Evolutionary conservation across 30 jellyfish, hydroid and myxozoan species (phyloP).

Genomic region (Hydra vulgaris): DNA sequence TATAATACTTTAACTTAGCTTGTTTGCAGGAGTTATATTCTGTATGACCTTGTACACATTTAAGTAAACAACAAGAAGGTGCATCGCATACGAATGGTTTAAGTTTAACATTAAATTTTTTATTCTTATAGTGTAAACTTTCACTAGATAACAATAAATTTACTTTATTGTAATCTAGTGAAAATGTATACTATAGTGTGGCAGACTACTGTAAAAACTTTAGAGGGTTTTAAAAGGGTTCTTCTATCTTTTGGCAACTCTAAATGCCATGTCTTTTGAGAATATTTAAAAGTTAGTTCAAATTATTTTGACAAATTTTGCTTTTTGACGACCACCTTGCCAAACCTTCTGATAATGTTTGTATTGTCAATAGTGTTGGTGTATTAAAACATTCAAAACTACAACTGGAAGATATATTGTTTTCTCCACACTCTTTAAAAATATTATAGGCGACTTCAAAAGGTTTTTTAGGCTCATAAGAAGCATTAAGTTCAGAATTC

Average conservation of each 20-base stretch:
- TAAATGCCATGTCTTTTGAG: neutral
- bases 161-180: too few relatives aligned
- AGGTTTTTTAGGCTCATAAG: too few relatives aligned
- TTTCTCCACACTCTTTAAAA: too few relatives aligned
- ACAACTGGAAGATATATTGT: too few relatives aligned
- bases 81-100: slow-evolving; percentile 26
- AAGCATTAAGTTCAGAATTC: too few relatives aligned
- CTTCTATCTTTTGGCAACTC: slow-evolving; percentile 27
- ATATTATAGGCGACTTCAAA: too few relatives aligned
- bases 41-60: slow-evolving; percentile 19
- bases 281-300: neutral
- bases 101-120: neutral
- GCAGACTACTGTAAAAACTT: neutral
- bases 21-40: slow-evolving; percentile 46
- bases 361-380: too few relatives aligned
- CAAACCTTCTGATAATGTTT: neutral
- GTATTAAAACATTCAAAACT: too few relatives aligned
- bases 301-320: neutral
- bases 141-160: neutral
- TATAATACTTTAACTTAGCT: slow-evolving; percentile 20
- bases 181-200: too few relatives aligned
- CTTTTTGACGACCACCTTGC: slow-evolving; percentile 18
- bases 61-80: slow-evolving; percentile 39
- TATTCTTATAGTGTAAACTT: neutral
- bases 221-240: slow-evolving; percentile 21